A percentile compares a stretch with the other conserved stretches of the same genome.
Conservation (phyloP, 2,113 vertebrate species). For the Bungarus multicinctus region DNA sequence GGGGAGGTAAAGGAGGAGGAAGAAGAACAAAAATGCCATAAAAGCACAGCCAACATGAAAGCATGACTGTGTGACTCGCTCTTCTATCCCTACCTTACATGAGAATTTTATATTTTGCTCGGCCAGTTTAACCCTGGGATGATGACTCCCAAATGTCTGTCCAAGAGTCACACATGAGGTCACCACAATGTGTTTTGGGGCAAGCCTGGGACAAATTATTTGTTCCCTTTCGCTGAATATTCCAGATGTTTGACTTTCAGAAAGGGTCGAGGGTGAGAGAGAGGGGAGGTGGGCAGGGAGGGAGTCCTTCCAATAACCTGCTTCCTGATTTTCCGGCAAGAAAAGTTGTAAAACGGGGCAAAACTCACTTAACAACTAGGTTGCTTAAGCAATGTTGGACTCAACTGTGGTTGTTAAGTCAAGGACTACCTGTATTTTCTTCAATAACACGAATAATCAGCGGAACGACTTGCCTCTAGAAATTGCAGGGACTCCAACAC, state of each 20-base stretch:
- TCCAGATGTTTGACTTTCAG: not conserved
- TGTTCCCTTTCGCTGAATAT: not conserved
- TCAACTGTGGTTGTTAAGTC: not conserved
- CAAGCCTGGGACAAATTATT: not conserved
- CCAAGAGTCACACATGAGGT: not conserved
- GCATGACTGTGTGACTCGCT: not conserved
- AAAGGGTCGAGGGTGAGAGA: not conserved
- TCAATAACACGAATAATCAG: not conserved
- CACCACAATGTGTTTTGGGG: not conserved
- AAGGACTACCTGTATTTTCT: not conserved
- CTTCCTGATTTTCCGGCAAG: not conserved
- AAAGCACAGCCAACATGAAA: not conserved
- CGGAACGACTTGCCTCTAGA: not conserved
- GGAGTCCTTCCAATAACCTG: not conserved
- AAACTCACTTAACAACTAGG: not conserved
- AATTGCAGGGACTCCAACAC: not conserved
- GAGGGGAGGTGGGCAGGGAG: fast-evolving
- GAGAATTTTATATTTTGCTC: not conserved
- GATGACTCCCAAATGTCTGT: not conserved
- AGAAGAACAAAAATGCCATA: not conserved
- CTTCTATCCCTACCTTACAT: no score
- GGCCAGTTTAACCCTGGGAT: not conserved
- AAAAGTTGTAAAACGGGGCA: not conserved
- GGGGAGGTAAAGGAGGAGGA: not conserved
- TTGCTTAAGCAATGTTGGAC: not conserved